Evolutionary conservation across 1,140 invertebrate genomes (phyloP), one percentile per base, ranked within the genome.

Genomic region (Protaetia brevitarsis): DNA sequence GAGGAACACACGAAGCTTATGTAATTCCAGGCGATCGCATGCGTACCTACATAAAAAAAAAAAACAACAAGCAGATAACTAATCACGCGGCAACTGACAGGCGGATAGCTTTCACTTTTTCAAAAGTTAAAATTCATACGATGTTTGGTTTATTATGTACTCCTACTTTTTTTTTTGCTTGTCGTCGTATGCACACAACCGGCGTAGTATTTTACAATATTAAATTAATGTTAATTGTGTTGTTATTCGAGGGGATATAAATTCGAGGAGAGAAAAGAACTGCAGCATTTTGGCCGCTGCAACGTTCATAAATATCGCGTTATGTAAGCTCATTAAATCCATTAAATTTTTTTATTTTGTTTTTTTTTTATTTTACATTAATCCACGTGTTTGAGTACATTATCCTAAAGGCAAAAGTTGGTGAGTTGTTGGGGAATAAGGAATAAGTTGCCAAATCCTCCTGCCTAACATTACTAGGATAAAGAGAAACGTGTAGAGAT

Each of bases 71-170:
- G 41, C 41, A 51, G 41, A 51, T 51, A 51, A 51, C 41, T 51
- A 51, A 51, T 51, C 41, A 51, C 41, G 41, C 41, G 26, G 16
- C 26, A 51, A 51, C 41, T 51, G 19, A 51, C 41, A 51, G 41
- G 26, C 41, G 41, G 41, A 23, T 51, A 51, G 41, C 41, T 51
- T 51, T 51, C 41, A 51, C 41, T 51, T 51, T 51, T 51, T 51
- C 26, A 51, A 51, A 51, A 51, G 41, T 51, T 51, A 51, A 51
- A 51, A 51, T 51, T 51, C 41, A 51, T 51, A 51, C 41, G 26
- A 41, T 51, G 41, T 51, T 51, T 51, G 41, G 41, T 51, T 23
- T 51, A 26, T 51, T 51, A 16, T n/a, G n/a, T n/a, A n/a, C n/a
- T n/a, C n/a, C n/a, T n/a, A n/a, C 11, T 19, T 19, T 51, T 51